These are phyloP conservation scores for Heliconius sara DNA, from an alignment of 2,888 invertebrate genomes.

Conservation along the genomic window DNA sequence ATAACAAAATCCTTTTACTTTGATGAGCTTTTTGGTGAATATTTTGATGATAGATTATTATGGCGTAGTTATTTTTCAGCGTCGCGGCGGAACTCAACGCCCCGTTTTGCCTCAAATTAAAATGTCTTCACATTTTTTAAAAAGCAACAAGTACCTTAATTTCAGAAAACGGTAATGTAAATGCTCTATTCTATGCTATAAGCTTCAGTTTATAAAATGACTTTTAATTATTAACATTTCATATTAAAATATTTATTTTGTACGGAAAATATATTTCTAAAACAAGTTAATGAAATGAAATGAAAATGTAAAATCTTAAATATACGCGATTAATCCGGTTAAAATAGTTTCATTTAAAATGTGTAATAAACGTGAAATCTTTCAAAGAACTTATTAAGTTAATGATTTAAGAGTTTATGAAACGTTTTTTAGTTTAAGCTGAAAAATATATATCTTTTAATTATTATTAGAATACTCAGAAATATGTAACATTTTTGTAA, in stretches of 20 bases:
- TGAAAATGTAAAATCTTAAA: no score
- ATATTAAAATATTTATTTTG: not conserved
- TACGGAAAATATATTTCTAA: not conserved
- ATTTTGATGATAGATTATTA: constrained; percentile 5
- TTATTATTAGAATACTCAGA: not conserved
- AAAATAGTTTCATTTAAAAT: no score
- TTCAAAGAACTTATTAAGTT: not conserved
- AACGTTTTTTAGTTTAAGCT: not conserved
- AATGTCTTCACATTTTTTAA: not conserved
- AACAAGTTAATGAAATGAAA: not conserved
- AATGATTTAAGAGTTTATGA: not conserved
- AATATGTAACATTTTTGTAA: not conserved
- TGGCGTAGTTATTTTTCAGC: not conserved
- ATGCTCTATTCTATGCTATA: not conserved
- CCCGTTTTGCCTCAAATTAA: not conserved
- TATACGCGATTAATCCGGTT: no score
- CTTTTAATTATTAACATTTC: not conserved
- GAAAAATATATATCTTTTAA: not conserved
- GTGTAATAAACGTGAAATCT: no score
- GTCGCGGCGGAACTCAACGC: no score
- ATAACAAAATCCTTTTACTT: not conserved
- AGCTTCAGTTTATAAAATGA: not conserved
- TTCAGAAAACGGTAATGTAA: not conserved
- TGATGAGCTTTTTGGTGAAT: not conserved
- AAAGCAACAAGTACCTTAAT: not conserved